Evolutionary conservation across 2,888 invertebrate genomes (phyloP).

Genomic region (Agonopterix heracliana): DNA sequence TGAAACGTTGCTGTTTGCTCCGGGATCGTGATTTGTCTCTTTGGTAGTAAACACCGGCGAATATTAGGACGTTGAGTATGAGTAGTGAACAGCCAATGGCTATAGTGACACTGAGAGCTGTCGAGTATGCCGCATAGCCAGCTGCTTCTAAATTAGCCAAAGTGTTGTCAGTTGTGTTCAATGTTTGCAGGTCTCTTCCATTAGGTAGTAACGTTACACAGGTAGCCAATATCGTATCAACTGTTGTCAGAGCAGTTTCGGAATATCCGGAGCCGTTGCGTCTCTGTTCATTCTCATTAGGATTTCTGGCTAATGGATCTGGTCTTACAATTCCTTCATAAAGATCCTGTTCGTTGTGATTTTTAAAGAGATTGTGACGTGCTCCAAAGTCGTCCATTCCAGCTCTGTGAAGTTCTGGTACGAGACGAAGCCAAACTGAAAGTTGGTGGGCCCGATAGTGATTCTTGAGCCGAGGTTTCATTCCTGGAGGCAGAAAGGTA

Average conservation of each 20-base stretch:
- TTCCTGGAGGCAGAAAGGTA: slow-evolving; percentile 75
- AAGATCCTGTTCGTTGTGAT: slow-evolving; percentile 90
- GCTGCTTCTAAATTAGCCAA: slow-evolving; percentile 87
- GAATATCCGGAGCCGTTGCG: slow-evolving; percentile 66
- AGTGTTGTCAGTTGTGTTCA: slow-evolving; percentile 80
- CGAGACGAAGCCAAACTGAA: slow-evolving; percentile 95
- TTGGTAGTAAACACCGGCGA: slow-evolving; percentile 91
- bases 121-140: slow-evolving; percentile 85
- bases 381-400: slow-evolving; percentile 93
- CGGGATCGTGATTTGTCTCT: slow-evolving; percentile 81
- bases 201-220: slow-evolving; percentile 80
- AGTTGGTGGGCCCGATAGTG: slow-evolving; percentile 96
- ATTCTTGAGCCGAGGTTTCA: slow-evolving; percentile 93
- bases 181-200: slow-evolving; percentile 66
- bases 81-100: slow-evolving; percentile 88
- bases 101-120: slow-evolving; percentile 85
- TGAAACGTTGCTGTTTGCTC: slow-evolving; percentile 83
- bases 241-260: slow-evolving; percentile 80
- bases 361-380: slow-evolving; percentile 91
- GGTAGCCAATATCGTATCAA: slow-evolving; percentile 82
- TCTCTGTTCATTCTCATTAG: slow-evolving; percentile 77
- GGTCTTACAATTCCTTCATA: slow-evolving; percentile 93
- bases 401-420: slow-evolving; percentile 92
- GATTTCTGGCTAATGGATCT: slow-evolving; percentile 83
- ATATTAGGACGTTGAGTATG: slow-evolving; percentile 88